phyloP scores from a whole-genome alignment of 2,888 invertebrate species.

The Euspilapteryx auroguttella region DNA sequence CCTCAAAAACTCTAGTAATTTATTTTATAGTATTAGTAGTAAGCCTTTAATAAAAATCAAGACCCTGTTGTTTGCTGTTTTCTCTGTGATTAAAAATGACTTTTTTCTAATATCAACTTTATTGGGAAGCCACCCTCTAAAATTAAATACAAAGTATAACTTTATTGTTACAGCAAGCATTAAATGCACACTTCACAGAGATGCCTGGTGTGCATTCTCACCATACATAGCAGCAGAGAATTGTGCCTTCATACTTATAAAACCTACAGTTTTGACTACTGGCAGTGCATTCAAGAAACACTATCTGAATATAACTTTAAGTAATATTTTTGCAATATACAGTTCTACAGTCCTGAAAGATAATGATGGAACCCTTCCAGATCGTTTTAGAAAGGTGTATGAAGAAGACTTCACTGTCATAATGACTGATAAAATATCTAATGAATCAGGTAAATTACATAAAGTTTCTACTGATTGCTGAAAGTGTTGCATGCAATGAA shows the following conservation, averaged over 20 bases:
- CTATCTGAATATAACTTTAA: constrained; percentile 43
- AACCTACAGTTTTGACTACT: constrained; percentile 45
- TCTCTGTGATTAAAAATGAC: too few species aligned
- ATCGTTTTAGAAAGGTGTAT: constrained; percentile 22
- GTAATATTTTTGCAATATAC: constrained; percentile 40
- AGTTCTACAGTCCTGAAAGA: constrained; percentile 24
- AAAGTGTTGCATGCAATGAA: too few species aligned
- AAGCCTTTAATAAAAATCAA: too few species aligned
- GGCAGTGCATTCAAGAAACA: constrained; percentile 46
- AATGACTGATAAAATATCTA: constrained; percentile 17
- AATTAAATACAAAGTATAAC: too few species aligned
- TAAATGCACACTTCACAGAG: constrained; percentile 47
- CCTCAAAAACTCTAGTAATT: too few species aligned
- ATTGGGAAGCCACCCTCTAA: too few species aligned
- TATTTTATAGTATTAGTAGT: too few species aligned
- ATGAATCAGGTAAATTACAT: constrained; percentile 23
- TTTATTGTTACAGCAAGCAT: constrained; percentile 30
- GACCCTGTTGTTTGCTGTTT: too few species aligned
- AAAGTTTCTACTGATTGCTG: too few species aligned
- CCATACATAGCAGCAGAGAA: constrained; percentile 36
- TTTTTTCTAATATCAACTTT: too few species aligned
- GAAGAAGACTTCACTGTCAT: constrained; percentile 34
- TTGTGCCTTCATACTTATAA: constrained; percentile 35
- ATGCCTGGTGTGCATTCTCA: constrained; percentile 46
- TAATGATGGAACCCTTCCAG: constrained; percentile 21